Percentiles rank a stretch among this genome's conserved stretches.
These are phyloP conservation scores for Holothuria glaberrima DNA, from an alignment of 35 echinoderm and acorn worm genomes.

Conservation along the genomic window DNA sequence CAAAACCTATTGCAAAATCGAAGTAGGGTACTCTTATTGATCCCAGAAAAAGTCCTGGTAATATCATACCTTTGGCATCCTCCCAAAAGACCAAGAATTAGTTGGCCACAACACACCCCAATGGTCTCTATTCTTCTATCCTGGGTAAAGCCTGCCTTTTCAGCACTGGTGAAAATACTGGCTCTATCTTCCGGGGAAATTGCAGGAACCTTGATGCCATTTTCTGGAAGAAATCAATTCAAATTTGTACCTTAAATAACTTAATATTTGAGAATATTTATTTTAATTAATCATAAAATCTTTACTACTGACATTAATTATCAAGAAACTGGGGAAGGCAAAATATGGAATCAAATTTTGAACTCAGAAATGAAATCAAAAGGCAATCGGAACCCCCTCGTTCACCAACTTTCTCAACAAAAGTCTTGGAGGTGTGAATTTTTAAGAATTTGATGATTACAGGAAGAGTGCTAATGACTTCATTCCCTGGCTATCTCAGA, in stretches of 20 bases:
- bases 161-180: slow-evolving; percentile 65
- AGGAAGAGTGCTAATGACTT: no score
- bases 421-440: no score
- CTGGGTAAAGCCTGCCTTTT: slow-evolving; percentile 69
- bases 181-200: slow-evolving; percentile 60
- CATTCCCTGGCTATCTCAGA: no score
- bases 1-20: no score
- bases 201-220: slow-evolving; percentile 74
- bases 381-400: no score
- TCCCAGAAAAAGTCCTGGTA: no score
- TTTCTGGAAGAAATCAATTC: slow-evolving; percentile 55
- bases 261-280: not conserved
- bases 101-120: slow-evolving; percentile 63
- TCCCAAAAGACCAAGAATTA: slow-evolving; percentile 76
- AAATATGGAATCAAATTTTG: no score
- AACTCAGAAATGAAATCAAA: no score
- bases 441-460: no score
- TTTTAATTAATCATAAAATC: not conserved
- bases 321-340: no score
- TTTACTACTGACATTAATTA: not conserved
- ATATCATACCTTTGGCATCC: slow-evolving; percentile 71
- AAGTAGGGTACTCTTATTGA: no score
- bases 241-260: not conserved
- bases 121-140: slow-evolving; percentile 88
- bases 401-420: no score